Evolutionary conservation across 2,888 invertebrate genomes (phyloP).

Genomic region (Netelia virgata): DNA sequence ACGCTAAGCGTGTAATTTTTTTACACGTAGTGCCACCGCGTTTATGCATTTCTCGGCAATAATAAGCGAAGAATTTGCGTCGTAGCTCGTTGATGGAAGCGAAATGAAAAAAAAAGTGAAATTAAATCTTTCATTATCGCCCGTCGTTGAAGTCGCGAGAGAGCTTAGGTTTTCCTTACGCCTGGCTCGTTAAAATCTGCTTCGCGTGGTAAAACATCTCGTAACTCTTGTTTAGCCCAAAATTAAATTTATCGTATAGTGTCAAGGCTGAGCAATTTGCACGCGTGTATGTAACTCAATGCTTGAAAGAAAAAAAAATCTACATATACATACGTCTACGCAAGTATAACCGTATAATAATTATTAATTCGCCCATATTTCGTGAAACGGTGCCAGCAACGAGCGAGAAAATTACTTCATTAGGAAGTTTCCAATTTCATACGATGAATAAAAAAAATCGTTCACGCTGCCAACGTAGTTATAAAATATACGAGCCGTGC

Average conservation of each 20-base stretch:
- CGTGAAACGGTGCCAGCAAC: constrained; percentile 56
- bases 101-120: neutral
- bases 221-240: constrained; percentile 44
- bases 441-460: constrained; percentile 24
- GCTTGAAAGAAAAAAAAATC: neutral
- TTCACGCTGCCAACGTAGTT: constrained; percentile 2
- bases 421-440: constrained; percentile 45
- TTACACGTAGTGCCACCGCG: no score
- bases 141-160: constrained; percentile 1
- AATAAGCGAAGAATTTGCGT: neutral
- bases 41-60: neutral
- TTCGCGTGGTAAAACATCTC: constrained; percentile 16
- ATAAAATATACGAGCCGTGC: constrained; percentile 9
- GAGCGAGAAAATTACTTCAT: constrained; percentile 56
- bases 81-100: neutral
- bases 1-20: no score
- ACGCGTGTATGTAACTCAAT: constrained; percentile 46
- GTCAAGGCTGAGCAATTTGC: constrained; percentile 53
- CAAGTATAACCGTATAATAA: neutral
- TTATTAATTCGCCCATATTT: neutral
- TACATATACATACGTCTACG: neutral
- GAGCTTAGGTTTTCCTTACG: neutral
- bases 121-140: neutral
- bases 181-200: constrained; percentile 41
- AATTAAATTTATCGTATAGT: constrained; percentile 52